phyloP scores from a whole-genome alignment of 1,140 invertebrate species.

The Drosophila bocqueti region DNA sequence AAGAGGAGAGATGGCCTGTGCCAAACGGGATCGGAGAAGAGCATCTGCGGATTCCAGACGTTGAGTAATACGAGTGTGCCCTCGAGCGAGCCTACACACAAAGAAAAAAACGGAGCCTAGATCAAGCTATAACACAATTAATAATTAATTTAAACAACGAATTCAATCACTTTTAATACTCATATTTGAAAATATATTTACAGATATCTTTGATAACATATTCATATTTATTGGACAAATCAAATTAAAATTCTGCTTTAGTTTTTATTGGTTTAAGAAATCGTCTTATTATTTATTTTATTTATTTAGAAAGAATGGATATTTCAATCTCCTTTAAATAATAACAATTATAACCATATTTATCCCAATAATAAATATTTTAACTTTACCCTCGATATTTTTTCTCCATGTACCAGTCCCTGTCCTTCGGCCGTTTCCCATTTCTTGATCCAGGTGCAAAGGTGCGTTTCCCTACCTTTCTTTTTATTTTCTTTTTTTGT shows the following conservation, averaged over 20 bases:
- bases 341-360: no score
- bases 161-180: no score
- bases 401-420: constrained; percentile 15
- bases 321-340: no score
- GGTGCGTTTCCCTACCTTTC: constrained; percentile 8
- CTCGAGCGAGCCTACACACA: background rate
- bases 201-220: no score
- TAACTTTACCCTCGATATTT: background rate
- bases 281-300: no score
- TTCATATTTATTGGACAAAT: no score
- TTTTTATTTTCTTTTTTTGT: constrained; percentile 10
- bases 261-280: no score
- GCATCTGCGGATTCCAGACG: constrained; percentile 34
- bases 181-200: no score
- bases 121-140: no score
- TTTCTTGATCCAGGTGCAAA: constrained; percentile 38
- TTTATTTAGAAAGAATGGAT: no score
- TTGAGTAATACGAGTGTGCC: constrained; percentile 6
- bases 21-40: constrained; percentile 24
- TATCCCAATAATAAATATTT: background rate
- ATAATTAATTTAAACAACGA: no score
- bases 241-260: no score
- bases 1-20: constrained; percentile 41
- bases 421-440: constrained; percentile 17
- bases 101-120: background rate